These are phyloP conservation scores for Chrysina gloriosa DNA, from an alignment of 2,888 invertebrate species.

Conservation along the genomic window DNA sequence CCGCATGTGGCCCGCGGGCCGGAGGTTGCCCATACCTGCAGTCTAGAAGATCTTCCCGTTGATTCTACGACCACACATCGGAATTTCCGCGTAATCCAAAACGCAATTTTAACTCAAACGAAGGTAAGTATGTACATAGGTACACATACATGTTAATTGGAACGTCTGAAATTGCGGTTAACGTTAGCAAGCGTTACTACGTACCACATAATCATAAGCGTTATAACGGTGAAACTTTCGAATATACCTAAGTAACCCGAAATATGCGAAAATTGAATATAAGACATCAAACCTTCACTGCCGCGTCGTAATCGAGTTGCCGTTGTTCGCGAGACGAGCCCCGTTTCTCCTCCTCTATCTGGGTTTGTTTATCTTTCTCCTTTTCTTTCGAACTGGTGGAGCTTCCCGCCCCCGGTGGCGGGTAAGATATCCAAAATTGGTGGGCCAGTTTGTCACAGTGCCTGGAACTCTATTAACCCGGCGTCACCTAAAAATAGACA, in stretches of 20 bases:
- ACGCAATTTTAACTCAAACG: too few relatives aligned
- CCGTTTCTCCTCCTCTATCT: conserved; percentile 69
- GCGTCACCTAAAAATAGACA: conserved; percentile 30
- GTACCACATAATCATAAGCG: too few relatives aligned
- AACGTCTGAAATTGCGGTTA: too few relatives aligned
- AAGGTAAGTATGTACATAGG: too few relatives aligned
- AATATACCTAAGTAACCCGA: neutral
- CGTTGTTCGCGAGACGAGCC: conserved; percentile 70
- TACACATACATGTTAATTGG: too few relatives aligned
- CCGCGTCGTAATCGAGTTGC: conserved; percentile 73
- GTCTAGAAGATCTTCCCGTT: too few relatives aligned
- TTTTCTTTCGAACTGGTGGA: conserved; percentile 72
- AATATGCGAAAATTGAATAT: neutral
- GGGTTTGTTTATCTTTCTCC: conserved; percentile 68
- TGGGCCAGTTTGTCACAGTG: conserved; percentile 78
- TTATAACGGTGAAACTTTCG: neutral
- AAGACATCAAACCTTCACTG: conserved; percentile 66
- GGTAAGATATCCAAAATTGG: conserved; percentile 88
- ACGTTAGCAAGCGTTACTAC: too few relatives aligned
- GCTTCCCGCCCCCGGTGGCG: conserved; percentile 80
- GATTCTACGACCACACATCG: too few relatives aligned
- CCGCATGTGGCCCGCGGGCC: too few relatives aligned
- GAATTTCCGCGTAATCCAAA: too few relatives aligned
- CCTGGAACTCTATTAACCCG: conserved; percentile 8
- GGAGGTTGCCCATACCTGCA: too few relatives aligned